Percentiles rank a stretch among this genome's conserved stretches.
Conservation (phyloP, 2,797 vertebrate genomes). For the Gymnothorax reevesii region DNA sequence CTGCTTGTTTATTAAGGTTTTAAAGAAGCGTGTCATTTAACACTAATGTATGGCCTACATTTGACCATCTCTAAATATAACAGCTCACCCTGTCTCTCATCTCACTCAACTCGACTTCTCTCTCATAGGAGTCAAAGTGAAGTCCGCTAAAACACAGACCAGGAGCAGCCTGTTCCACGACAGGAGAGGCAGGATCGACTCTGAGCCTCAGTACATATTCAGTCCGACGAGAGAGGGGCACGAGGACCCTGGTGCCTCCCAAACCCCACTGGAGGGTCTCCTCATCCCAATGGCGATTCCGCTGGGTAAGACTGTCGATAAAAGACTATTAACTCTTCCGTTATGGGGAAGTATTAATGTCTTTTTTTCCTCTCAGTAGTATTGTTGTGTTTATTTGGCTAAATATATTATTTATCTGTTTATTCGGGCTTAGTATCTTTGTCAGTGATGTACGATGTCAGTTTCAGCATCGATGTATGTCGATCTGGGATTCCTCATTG, state of each 20-base stretch:
- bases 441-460: neutral
- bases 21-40: neutral
- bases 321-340: neutral
- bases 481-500: neutral
- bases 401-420: neutral
- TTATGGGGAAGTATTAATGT: neutral
- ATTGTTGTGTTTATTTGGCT: neutral
- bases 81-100: neutral
- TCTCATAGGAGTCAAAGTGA: conserved; percentile 81
- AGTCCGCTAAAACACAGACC: conserved; percentile 87
- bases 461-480: neutral
- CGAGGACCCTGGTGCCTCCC: conserved; percentile 28
- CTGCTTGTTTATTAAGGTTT: neutral
- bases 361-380: neutral
- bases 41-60: too few relatives aligned
- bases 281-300: conserved; percentile 84
- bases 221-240: conserved; percentile 63
- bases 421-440: neutral
- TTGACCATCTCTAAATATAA: neutral
- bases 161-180: conserved; percentile 63
- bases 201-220: conserved; percentile 64
- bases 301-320: conserved; percentile 72
- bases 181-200: conserved; percentile 26
- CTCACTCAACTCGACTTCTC: neutral
- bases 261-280: conserved; percentile 51